Conservation (phyloP, 2,797 vertebrate species). For the Coregonus sp. region DNA sequence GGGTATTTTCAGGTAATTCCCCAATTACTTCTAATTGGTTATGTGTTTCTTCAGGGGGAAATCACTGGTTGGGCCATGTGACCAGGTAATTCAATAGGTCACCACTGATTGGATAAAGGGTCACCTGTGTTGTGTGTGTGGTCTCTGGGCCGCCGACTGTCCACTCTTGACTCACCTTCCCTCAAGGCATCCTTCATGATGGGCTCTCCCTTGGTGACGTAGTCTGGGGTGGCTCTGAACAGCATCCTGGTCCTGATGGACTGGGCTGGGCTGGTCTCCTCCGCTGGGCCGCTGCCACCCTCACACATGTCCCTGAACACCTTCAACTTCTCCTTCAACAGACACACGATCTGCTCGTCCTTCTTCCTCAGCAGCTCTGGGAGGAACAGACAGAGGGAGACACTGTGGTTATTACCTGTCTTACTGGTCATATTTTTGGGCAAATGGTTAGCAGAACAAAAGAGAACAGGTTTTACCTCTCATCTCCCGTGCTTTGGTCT, state of each 20-base stretch:
- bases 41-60: neutral
- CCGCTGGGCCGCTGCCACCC: constrained; percentile 62
- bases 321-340: constrained; percentile 88
- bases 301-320: constrained; percentile 86
- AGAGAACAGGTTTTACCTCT: constrained; percentile 72
- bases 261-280: constrained; percentile 63
- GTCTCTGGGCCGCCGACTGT: neutral
- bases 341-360: constrained; percentile 84
- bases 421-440: too few species aligned
- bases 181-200: constrained; percentile 85
- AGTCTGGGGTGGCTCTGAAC: constrained; percentile 84
- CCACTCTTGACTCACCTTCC: constrained; percentile 76
- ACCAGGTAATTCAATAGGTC: neutral
- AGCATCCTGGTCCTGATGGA: constrained; percentile 67
- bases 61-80: neutral
- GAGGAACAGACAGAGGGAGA: constrained; percentile 19
- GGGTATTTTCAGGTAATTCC: too few species aligned
- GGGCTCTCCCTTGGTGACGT: constrained; percentile 86
- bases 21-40: too few species aligned
- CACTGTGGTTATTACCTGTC: too few species aligned
- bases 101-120: neutral
- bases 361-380: constrained; percentile 87
- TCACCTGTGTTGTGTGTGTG: neutral
- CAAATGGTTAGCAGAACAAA: too few species aligned
- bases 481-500: constrained; percentile 83